Percentiles rank a stretch among this genome's conserved stretches.
These are phyloP conservation scores for Pyrocoelia pectoralis DNA, from an alignment of 2,888 invertebrate genomes.

Conservation along the genomic window DNA sequence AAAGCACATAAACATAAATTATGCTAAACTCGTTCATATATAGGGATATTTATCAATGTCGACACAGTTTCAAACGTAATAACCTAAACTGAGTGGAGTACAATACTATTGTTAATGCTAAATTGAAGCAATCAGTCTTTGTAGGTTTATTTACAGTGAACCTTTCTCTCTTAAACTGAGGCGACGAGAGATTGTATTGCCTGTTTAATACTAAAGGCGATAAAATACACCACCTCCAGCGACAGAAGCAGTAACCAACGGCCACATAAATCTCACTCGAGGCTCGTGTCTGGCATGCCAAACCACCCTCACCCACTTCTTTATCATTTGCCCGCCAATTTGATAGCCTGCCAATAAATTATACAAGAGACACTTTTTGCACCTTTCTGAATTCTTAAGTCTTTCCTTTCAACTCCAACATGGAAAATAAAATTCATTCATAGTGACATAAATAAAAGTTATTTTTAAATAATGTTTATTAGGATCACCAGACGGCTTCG, in stretches of 20 bases:
- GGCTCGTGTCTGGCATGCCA: conserved; percentile 56
- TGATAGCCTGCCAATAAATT: conserved; percentile 57
- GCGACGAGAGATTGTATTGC: conserved; percentile 51
- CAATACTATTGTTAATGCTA: conserved; percentile 37
- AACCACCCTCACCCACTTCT: conserved; percentile 50
- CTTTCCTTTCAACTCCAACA: conserved; percentile 18
- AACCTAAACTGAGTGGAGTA: conserved; percentile 31
- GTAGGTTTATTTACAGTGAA: conserved; percentile 41
- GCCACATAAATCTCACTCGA: conserved; percentile 55
- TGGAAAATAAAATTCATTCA: no score
- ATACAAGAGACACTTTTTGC: conserved; percentile 50
- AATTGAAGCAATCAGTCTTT: conserved; percentile 42
- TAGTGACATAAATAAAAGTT: no score
- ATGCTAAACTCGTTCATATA: conserved; percentile 18
- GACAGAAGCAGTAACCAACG: conserved; percentile 54
- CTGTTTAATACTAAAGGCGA: conserved; percentile 53
- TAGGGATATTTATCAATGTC: conserved; percentile 29
- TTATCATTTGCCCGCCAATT: conserved; percentile 55
- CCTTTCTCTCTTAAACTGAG: conserved; percentile 41
- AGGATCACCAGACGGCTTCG: no score
- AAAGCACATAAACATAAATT: conserved; percentile 25
- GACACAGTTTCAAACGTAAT: conserved; percentile 27
- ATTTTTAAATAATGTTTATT: no score
- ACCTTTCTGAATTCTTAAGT: conserved; percentile 47
- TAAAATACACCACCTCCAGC: conserved; percentile 54